Base-by-base conservation (phyloP, 2,888 invertebrate species). In the Osedax frankpressi region DNA sequence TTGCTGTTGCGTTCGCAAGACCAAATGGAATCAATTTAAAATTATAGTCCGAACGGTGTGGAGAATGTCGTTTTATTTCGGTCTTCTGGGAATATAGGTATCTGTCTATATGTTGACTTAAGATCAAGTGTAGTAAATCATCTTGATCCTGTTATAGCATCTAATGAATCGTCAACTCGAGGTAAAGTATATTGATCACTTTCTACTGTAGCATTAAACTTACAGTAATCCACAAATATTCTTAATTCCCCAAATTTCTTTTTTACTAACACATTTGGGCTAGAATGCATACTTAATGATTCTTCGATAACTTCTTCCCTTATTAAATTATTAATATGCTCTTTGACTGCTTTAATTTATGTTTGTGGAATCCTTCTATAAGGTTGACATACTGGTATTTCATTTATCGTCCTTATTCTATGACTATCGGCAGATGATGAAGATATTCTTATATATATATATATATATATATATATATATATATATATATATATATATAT, bases 121-220 rank as follows among this genome's bases (percentile, higher is more conserved):
- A 79, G 44, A 44, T 78, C 78, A 30, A 78, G 27, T 3, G 75
- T 74, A 14, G 71, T 74, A 71, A 79, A 78, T 60, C 71, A 76
- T 28, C 60, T 70, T 1, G 75, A 28, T 3, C 74, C 75, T 3
- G 67, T 44, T n/a, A 77, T 28, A n/a, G 27, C 30, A 30, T 72
- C 77, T 11, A 77, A 25, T 11, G 69, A 75, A 26, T 76, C 74
- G 60, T 78, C 76, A 25, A 74, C 74, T 25, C 65, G 59, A 26
- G 73, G 74, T 26, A 77, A 26, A 27, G 77, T 70, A 65, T 73
- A 76, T 6, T 28, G 26, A 44, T 76, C 77, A 3, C 30, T 70
- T 19, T 3, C 28, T 71, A 60, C 71, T 74, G 29, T 44, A 3
- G 68, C 68, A 28, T 74, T 74, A 26, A 74, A 28, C 19, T 19